phyloP scores from a whole-genome alignment of 2,113 vertebrate species.

The Melospiza georgiana region DNA sequence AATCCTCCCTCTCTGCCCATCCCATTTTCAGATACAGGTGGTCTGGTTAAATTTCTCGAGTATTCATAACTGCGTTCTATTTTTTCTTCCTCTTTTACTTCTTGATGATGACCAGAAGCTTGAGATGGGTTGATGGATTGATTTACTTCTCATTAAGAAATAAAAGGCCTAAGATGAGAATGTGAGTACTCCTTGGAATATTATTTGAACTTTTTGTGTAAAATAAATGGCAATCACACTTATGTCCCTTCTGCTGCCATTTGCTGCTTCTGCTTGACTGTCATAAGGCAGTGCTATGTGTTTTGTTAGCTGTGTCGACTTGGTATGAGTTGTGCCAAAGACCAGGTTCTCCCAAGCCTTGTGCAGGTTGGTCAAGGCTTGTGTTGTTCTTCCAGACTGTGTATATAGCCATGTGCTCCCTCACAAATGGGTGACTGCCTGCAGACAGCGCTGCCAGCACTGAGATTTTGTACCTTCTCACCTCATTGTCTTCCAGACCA shows the following conservation, averaged over 20 bases:
- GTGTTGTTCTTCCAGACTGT: background rate
- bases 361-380: background rate
- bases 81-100: background rate
- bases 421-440: rapidly evolving
- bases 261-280: rapidly evolving
- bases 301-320: background rate
- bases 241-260: background rate
- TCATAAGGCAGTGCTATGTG: background rate
- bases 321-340: background rate
- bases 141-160: background rate
- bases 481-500: background rate
- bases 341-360: background rate
- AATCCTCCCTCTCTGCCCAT: background rate
- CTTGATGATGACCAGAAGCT: background rate
- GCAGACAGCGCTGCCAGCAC: background rate
- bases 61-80: background rate
- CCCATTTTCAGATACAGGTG: background rate
- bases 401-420: rapidly evolving
- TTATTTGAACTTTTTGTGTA: background rate
- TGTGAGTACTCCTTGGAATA: background rate
- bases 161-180: background rate
- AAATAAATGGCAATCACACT: background rate
- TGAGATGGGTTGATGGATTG: background rate
- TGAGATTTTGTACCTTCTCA: background rate
- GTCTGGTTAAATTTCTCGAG: background rate